A percentile compares a stretch with the other conserved stretches of the same genome.
Conservation (phyloP, 2,888 invertebrate species). For the Limnephilus marmoratus region DNA sequence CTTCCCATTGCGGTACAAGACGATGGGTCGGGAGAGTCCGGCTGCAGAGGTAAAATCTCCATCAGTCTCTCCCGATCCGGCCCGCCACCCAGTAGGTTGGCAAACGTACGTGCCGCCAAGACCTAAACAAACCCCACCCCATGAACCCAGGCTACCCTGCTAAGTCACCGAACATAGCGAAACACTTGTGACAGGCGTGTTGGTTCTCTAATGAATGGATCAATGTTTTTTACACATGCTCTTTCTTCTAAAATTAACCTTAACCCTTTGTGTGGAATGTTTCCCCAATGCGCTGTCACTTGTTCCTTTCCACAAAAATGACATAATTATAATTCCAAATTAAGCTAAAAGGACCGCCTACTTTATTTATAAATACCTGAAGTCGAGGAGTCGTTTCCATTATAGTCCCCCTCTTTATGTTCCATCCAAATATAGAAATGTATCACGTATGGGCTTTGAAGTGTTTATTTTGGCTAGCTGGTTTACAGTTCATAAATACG, state of each 20-base stretch:
- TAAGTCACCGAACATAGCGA: no score
- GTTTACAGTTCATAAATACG: not conserved
- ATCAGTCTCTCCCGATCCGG: no score
- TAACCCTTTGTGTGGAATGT: not conserved
- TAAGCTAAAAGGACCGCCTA: not conserved
- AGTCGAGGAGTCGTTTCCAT: not conserved
- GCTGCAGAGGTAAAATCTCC: no score
- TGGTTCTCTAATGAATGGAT: no score
- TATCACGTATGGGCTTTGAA: not conserved
- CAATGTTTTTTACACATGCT: not conserved
- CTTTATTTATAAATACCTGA: not conserved
- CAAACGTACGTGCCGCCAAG: no score
- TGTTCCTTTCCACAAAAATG: not conserved
- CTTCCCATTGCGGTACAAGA: no score
- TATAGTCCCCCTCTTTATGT: not conserved
- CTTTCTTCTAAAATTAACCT: not conserved
- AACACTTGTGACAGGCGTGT: no score
- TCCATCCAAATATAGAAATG: constrained; percentile 16
- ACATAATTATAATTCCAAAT: not conserved
- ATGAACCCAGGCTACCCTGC: no score
- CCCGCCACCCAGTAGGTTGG: no score
- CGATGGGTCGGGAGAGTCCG: no score
- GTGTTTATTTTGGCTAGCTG: not conserved
- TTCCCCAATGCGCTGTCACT: not conserved
- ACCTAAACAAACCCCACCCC: no score